Conservation (phyloP, 2,888 invertebrate genomes). For the Dolomedes plantarius region DNA sequence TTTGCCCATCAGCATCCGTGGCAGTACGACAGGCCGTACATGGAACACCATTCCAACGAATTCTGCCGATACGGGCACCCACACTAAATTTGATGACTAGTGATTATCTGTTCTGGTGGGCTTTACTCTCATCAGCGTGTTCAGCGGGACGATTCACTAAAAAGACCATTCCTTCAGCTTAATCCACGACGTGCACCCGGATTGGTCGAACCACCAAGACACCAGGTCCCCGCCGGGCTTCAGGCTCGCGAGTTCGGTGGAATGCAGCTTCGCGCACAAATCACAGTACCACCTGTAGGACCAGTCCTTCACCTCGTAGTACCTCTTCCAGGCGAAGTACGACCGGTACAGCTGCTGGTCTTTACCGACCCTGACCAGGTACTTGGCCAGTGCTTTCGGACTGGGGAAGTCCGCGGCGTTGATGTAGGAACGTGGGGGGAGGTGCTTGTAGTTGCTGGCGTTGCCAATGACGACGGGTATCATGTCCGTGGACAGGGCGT, state of each 20-base stretch:
- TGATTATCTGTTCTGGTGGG: no score
- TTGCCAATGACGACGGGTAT: conserved; percentile 71
- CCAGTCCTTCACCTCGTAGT: not conserved
- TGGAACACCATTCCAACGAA: no score
- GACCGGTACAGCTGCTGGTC: conserved; percentile 21
- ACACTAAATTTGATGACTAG: no score
- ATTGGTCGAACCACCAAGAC: conserved; percentile 38
- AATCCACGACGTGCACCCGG: not conserved
- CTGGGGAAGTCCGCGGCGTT: conserved; percentile 51
- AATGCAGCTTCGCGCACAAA: conserved; percentile 45
- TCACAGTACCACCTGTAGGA: conserved; percentile 53
- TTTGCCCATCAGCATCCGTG: no score
- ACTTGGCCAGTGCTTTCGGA: conserved; percentile 57
- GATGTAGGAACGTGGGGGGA: conserved; percentile 71
- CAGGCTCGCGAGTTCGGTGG: not conserved
- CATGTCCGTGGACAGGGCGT: conserved; percentile 74
- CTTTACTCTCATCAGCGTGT: no score
- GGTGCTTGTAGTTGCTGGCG: conserved; percentile 35
- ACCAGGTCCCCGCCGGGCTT: not conserved
- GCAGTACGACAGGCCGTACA: no score
- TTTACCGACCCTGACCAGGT: conserved; percentile 16
- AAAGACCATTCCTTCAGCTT: no score
- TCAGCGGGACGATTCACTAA: no score
- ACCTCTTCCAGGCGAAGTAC: conserved; percentile 52
- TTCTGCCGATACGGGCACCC: no score